phyloP scores from a whole-genome alignment of 1,140 invertebrate genomes.

The Drosophila nasuta region DNA sequence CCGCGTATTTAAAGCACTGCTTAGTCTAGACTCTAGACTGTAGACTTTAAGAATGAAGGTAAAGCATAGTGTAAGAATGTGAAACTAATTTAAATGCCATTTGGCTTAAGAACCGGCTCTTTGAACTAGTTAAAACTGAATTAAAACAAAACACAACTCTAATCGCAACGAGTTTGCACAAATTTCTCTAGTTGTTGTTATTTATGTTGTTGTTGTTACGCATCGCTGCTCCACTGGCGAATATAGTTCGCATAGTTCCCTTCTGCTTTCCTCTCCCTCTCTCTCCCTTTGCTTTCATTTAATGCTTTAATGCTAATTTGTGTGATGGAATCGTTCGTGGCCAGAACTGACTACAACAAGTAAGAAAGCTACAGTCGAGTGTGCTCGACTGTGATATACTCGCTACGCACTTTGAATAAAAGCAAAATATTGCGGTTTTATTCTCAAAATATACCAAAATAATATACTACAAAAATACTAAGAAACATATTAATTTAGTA shows the following conservation, averaged over 20 bases:
- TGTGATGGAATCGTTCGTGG: slow-evolving; percentile 11
- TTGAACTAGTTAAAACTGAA: slow-evolving; percentile 22
- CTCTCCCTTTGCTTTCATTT: slow-evolving; percentile 41
- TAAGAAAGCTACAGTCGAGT: no score
- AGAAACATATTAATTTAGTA: no score
- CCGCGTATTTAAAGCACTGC: not conserved
- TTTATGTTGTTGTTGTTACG: slow-evolving; percentile 32
- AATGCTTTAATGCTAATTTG: slow-evolving; percentile 71
- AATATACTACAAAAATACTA: no score
- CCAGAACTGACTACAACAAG: not conserved
- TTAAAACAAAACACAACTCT: slow-evolving; percentile 9
- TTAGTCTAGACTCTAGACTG: not conserved
- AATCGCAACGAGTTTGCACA: slow-evolving; percentile 21
- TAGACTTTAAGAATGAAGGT: not conserved
- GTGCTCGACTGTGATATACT: no score
- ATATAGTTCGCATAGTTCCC: slow-evolving; percentile 40
- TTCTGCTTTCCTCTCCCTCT: not conserved
- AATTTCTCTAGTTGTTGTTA: slow-evolving; percentile 18
- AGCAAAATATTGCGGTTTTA: no score
- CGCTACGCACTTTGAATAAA: no score
- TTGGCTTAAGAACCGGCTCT: slow-evolving; percentile 2
- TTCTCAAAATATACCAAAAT: no score
- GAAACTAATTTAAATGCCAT: slow-evolving; percentile 11
- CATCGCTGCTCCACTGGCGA: slow-evolving; percentile 49
- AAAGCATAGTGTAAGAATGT: slow-evolving; percentile 1